Percentiles rank a stretch among this genome's conserved stretches.
phyloP scores from a whole-genome alignment of 2,113 vertebrate species.

The Arenaria interpres region DNA sequence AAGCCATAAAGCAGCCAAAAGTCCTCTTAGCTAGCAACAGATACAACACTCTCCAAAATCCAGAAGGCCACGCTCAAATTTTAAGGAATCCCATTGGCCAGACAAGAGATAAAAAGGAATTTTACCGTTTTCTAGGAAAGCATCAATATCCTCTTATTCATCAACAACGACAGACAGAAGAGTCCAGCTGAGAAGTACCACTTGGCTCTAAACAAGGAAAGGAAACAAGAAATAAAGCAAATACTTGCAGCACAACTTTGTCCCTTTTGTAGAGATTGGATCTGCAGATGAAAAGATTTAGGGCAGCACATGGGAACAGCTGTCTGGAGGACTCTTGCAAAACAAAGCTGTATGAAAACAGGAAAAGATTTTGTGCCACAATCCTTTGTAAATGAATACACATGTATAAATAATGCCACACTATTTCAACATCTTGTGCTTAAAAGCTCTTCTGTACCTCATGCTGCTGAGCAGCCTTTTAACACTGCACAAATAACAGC shows the following conservation, averaged over 20 bases:
- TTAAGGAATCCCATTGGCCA: not conserved
- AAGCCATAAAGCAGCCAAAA: not conserved
- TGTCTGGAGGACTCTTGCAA: not conserved
- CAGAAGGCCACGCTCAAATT: not conserved
- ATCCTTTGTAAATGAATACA: not conserved
- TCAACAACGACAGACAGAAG: not conserved
- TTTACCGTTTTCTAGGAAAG: not conserved
- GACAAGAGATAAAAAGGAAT: not conserved
- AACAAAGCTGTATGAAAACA: not conserved
- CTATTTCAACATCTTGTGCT: not conserved
- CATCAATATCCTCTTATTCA: not conserved
- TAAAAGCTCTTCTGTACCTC: not conserved
- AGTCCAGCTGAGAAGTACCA: not conserved
- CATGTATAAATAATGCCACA: not conserved
- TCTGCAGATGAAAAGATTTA: not conserved
- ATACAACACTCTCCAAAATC: not conserved
- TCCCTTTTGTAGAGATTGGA: not conserved
- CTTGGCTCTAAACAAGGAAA: not conserved
- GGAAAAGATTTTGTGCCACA: not conserved
- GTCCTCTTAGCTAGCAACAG: not conserved
- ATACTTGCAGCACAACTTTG: not conserved
- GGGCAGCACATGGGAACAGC: not conserved
- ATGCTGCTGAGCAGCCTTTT: not conserved
- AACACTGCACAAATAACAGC: not conserved
- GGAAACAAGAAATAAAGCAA: not conserved